These are phyloP conservation scores for Drosophila lutescens DNA, from an alignment of 2,888 invertebrate genomes.

Conservation along the genomic window DNA sequence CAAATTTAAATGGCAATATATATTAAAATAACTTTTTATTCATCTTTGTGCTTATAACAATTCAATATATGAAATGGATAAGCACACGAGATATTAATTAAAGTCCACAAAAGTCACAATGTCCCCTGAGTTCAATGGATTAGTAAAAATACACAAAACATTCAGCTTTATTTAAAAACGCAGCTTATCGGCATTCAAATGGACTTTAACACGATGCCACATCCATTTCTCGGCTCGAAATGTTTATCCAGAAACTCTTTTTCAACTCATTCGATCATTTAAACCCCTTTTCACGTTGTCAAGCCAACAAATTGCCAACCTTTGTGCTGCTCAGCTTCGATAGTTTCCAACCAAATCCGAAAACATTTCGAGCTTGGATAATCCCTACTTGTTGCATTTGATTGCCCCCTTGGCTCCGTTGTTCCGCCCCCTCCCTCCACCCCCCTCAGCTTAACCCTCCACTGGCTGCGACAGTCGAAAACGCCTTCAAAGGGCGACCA, in stretches of 20 bases:
- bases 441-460: constrained; percentile 1
- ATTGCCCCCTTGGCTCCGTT: constrained; percentile 39
- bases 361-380: constrained; percentile 39
- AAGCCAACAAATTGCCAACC: constrained; percentile 44
- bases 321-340: constrained; percentile 33
- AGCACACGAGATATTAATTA: too few species aligned
- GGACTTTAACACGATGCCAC: neutral
- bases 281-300: constrained; percentile 37
- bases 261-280: constrained; percentile 10
- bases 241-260: constrained; percentile 3
- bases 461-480: neutral
- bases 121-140: neutral
- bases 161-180: neutral
- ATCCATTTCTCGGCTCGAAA: constrained; percentile 6
- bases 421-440: neutral
- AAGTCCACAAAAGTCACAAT: neutral
- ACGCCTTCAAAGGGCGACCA: constrained; percentile 50
- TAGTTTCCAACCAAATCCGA: constrained; percentile 10
- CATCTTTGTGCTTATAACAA: too few species aligned
- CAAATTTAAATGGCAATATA: too few species aligned
- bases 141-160: neutral
- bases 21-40: too few species aligned
- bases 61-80: too few species aligned
- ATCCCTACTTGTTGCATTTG: constrained; percentile 46
- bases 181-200: neutral